phyloP scores from a whole-genome alignment of 2,888 invertebrate genomes.

The Agrochola litura region DNA sequence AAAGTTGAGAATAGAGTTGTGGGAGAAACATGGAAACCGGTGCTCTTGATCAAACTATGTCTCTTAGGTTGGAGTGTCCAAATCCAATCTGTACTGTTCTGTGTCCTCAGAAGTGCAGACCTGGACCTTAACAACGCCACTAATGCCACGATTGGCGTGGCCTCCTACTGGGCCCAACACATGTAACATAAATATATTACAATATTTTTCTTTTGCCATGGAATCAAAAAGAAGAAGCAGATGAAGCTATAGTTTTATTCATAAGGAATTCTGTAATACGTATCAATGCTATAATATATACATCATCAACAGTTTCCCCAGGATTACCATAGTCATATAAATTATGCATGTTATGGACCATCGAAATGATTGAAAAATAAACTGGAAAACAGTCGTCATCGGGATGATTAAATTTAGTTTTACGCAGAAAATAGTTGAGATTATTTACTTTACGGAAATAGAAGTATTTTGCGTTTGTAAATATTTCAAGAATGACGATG shows the following conservation, averaged over 20 bases:
- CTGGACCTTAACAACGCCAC: too few relatives aligned
- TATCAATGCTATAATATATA: conserved; percentile 1
- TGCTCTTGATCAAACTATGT: too few relatives aligned
- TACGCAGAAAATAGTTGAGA: conserved; percentile 33
- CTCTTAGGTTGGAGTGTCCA: too few relatives aligned
- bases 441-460: conserved; percentile 53
- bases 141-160: too few relatives aligned
- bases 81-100: too few relatives aligned
- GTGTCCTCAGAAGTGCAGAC: too few relatives aligned
- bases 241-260: background rate
- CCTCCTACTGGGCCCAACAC: too few relatives aligned
- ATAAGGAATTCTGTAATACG: background rate
- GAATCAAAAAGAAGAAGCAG: too few relatives aligned
- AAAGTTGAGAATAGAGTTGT: too few relatives aligned
- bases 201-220: too few relatives aligned
- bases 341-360: conserved; percentile 20
- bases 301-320: conserved; percentile 1
- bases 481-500: conserved; percentile 58
- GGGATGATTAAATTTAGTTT: conserved; percentile 33
- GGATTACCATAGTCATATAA: conserved; percentile 27
- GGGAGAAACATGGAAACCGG: too few relatives aligned
- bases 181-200: background rate
- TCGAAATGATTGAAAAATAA: conserved; percentile 27
- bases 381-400: conserved; percentile 37
- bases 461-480: conserved; percentile 49